Conservation (phyloP, 2,797 vertebrate genomes). For the Pampus argenteus region DNA sequence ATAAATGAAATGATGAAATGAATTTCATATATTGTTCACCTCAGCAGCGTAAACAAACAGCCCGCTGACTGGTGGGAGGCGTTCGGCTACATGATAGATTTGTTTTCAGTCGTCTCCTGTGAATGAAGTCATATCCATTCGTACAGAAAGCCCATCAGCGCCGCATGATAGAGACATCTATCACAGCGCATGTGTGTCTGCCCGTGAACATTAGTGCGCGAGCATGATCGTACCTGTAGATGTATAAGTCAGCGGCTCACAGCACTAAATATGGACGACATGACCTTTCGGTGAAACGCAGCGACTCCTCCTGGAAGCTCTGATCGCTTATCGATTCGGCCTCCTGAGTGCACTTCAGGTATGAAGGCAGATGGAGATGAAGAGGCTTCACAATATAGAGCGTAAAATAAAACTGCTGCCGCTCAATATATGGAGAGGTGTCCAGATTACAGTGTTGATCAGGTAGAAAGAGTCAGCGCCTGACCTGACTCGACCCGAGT, state of each 20-base stretch:
- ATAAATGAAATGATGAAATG: slow-evolving; percentile 11
- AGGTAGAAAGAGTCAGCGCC: background rate
- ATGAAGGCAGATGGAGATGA: slow-evolving; percentile 26
- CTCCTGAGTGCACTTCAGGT: slow-evolving; percentile 34
- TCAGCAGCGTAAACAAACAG: slow-evolving; percentile 3
- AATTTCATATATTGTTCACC: background rate
- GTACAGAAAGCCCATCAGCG: slow-evolving; percentile 25
- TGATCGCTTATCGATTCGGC: slow-evolving; percentile 47
- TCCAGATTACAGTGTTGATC: slow-evolving; percentile 26
- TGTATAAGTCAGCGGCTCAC: slow-evolving; percentile 22
- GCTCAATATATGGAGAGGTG: slow-evolving; percentile 32
- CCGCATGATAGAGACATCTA: slow-evolving; percentile 25
- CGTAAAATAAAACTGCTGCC: slow-evolving; percentile 10
- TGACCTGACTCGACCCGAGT: background rate
- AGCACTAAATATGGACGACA: slow-evolving; percentile 19
- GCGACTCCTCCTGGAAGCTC: slow-evolving; percentile 19
- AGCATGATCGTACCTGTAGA: slow-evolving; percentile 8
- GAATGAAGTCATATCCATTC: slow-evolving; percentile 36
- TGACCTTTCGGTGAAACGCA: slow-evolving; percentile 30
- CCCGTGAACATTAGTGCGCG: background rate
- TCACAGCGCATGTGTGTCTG: slow-evolving; percentile 18
- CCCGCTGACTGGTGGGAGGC: slow-evolving; percentile 1
- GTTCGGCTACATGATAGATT: slow-evolving; percentile 19
- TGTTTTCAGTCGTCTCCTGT: slow-evolving; percentile 20
- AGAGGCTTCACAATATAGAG: slow-evolving; percentile 20